Percentiles rank a stretch among this genome's conserved stretches.
Evolutionary conservation across 2,797 vertebrate species (phyloP).

Genomic region (Champsocephalus gunnari): DNA sequence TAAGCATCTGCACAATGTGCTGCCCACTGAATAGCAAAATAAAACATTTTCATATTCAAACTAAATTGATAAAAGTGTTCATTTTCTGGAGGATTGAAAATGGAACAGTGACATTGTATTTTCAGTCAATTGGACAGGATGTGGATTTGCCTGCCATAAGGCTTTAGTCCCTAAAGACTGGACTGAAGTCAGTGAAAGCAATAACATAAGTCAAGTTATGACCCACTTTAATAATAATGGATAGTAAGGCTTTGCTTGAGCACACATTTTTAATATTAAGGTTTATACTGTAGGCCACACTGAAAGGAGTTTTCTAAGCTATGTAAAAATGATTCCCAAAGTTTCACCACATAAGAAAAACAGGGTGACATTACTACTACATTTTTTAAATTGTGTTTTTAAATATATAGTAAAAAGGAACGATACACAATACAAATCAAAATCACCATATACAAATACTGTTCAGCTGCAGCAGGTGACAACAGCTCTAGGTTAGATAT

Average conservation of each 20-base stretch:
- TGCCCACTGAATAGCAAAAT: not conserved
- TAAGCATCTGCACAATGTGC: not conserved
- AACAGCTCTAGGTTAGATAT: slow-evolving; percentile 13
- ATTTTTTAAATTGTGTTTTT: not conserved
- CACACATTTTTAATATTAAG: slow-evolving; percentile 11
- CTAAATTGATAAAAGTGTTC: not conserved
- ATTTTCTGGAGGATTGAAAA: not conserved
- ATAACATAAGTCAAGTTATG: not conserved
- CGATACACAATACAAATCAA: slow-evolving; percentile 6
- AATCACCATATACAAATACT: slow-evolving; percentile 8
- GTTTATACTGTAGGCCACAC: not conserved
- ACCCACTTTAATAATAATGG: not conserved
- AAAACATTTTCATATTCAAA: not conserved
- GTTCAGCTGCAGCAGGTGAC: not conserved
- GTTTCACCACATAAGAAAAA: slow-evolving; percentile 1
- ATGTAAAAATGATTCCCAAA: not conserved
- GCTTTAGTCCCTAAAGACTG: not conserved
- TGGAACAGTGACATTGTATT: not conserved
- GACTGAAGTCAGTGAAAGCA: slow-evolving; percentile 1
- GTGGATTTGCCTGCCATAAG: not conserved
- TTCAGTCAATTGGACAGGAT: not conserved
- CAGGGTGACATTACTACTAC: not conserved
- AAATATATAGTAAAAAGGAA: not conserved
- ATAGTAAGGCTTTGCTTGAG: not conserved
- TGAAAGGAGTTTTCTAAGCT: not conserved